phyloP scores from a whole-genome alignment of 2,797 vertebrate species.

The Cercopithecus hamlyni region DNA sequence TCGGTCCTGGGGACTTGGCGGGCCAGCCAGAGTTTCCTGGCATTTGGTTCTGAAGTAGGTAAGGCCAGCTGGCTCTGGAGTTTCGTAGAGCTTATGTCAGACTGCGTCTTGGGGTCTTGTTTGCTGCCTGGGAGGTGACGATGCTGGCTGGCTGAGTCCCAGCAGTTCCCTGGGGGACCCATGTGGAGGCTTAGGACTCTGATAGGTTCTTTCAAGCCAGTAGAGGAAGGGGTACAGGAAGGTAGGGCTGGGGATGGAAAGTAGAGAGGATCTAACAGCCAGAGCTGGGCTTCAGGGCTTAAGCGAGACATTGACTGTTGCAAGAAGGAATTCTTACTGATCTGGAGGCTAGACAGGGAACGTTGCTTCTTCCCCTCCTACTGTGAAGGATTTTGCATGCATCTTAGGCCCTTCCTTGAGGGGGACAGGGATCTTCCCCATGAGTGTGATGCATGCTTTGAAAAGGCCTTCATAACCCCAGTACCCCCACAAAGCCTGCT shows the following conservation, averaged over 20 bases:
- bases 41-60: background rate
- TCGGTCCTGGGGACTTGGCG: background rate
- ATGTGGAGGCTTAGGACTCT: background rate
- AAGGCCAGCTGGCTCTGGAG: conserved; percentile 56
- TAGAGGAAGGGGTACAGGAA: background rate
- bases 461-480: conserved; percentile 23
- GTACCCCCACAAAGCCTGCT: background rate
- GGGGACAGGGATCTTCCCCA: background rate
- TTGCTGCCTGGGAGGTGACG: conserved; percentile 62
- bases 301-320: background rate
- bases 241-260: background rate
- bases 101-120: background rate
- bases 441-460: background rate
- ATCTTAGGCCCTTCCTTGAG: background rate
- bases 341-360: background rate
- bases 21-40: conserved; percentile 51
- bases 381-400: background rate
- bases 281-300: background rate
- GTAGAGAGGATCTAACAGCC: background rate
- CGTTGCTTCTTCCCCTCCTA: background rate
- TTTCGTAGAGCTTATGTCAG: conserved; percentile 37
- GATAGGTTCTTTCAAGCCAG: background rate
- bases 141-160: background rate
- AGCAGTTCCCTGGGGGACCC: conserved; percentile 17
- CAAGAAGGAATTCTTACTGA: background rate